A percentile compares a stretch with the other conserved stretches of the same genome.
Evolutionary conservation across 1,140 invertebrate species (phyloP).

Genomic region (Platyscapa corneri): DNA sequence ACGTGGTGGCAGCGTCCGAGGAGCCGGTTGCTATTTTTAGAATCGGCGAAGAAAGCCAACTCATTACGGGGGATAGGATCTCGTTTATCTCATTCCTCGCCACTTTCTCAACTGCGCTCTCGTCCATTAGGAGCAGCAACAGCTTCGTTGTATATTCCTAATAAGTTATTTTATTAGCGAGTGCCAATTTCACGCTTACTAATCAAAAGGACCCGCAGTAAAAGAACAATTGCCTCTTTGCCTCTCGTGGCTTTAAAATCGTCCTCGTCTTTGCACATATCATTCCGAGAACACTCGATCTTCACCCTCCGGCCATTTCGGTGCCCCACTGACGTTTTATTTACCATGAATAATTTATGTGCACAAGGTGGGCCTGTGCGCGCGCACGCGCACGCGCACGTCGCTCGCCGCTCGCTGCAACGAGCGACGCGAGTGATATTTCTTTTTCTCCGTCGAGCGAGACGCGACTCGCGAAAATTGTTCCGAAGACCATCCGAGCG

Average conservation of each 20-base stretch:
- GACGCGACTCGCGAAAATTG: conserved; percentile 8
- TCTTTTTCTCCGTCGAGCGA: background rate
- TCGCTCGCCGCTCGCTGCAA: background rate
- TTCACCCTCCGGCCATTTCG: background rate
- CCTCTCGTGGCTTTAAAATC: background rate
- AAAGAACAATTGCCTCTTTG: background rate
- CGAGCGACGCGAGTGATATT: background rate
- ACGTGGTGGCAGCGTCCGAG: background rate
- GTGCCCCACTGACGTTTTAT: conserved; percentile 16
- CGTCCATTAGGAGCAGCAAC: background rate
- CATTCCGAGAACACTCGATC: background rate
- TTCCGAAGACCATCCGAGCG: background rate
- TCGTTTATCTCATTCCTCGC: background rate
- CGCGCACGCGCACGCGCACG: too few relatives aligned
- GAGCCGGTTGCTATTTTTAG: background rate
- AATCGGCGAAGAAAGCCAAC: background rate
- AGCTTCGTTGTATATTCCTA: background rate
- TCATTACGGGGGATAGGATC: background rate
- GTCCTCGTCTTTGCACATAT: background rate
- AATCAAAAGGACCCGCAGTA: background rate
- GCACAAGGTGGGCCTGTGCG: background rate
- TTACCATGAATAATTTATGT: conserved; percentile 36
- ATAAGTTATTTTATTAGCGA: conserved; percentile 3
- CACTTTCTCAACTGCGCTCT: background rate
- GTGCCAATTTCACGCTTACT: background rate